Percentiles rank a stretch among this genome's conserved stretches.
Conservation (phyloP, 2,888 invertebrate species). For the Polydesmus complanatus region DNA sequence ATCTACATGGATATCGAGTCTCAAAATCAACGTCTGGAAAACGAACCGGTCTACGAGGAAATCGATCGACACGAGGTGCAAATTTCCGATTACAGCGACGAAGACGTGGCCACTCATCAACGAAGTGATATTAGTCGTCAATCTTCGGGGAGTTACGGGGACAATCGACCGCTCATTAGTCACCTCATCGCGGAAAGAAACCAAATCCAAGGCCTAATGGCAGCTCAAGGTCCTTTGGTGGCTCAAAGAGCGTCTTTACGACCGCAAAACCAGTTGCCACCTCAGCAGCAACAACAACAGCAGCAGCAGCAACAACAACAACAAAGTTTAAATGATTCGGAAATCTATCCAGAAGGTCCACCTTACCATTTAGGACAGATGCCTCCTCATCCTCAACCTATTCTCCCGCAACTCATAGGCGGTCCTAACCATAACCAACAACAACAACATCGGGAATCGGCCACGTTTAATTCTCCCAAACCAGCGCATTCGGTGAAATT, state of each 20-base stretch:
- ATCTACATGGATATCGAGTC: slow-evolving; percentile 60
- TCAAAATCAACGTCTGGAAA: slow-evolving; percentile 43
- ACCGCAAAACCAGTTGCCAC: background rate
- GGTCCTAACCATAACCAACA: slow-evolving; percentile 11
- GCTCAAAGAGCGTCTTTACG: background rate
- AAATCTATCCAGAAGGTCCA: slow-evolving; percentile 6
- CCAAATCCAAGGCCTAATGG: background rate
- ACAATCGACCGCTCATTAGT: slow-evolving; percentile 61
- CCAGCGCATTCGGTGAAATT: background rate
- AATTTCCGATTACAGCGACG: slow-evolving; percentile 63
- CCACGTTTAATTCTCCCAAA: slow-evolving; percentile 14
- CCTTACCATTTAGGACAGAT: slow-evolving; percentile 11
- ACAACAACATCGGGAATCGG: slow-evolving; percentile 9
- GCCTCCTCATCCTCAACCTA: slow-evolving; percentile 28
- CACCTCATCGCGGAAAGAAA: slow-evolving; percentile 5
- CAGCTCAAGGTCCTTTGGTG: background rate
- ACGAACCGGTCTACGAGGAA: slow-evolving; percentile 59
- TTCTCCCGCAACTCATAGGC: slow-evolving; percentile 31
- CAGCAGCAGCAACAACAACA: background rate
- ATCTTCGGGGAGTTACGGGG: slow-evolving; percentile 60
- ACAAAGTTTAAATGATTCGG: background rate
- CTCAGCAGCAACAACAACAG: background rate
- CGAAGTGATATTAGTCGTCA: slow-evolving; percentile 56
- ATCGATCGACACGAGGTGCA: slow-evolving; percentile 51
- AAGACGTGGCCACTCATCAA: slow-evolving; percentile 47